Percentiles rank a stretch among this genome's conserved stretches.
Evolutionary conservation across 2,888 invertebrate genomes (phyloP).

Genomic region (Iphiclides podalirius): DNA sequence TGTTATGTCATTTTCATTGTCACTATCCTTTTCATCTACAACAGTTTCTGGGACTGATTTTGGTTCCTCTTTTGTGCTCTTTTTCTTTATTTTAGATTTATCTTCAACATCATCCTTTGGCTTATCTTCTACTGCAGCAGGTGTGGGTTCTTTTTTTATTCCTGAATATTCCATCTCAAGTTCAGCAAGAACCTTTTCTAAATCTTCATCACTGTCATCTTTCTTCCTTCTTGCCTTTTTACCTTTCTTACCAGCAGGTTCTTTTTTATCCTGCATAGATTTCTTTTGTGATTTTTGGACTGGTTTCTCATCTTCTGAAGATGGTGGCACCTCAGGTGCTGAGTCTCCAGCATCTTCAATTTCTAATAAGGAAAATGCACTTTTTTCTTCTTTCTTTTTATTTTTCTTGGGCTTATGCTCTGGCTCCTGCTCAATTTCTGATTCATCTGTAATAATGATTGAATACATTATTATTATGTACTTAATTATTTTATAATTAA

Average conservation of each 20-base stretch:
- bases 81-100: slow-evolving; percentile 62
- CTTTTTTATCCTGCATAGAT: slow-evolving; percentile 61
- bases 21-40: slow-evolving; percentile 65
- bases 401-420: slow-evolving; percentile 68
- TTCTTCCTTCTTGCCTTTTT: slow-evolving; percentile 87
- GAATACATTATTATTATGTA: too few relatives aligned
- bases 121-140: slow-evolving; percentile 60
- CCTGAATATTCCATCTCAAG: slow-evolving; percentile 90
- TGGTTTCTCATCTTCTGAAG: slow-evolving; percentile 70
- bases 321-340: slow-evolving; percentile 59
- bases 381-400: slow-evolving; percentile 74
- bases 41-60: slow-evolving; percentile 48
- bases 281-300: slow-evolving; percentile 59
- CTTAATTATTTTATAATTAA: too few relatives aligned
- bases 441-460: slow-evolving; percentile 46
- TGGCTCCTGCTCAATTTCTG: slow-evolving; percentile 66
- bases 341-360: slow-evolving; percentile 82
- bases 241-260: slow-evolving; percentile 82
- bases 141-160: slow-evolving; percentile 71
- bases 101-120: slow-evolving; percentile 58
- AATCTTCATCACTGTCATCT: slow-evolving; percentile 88
- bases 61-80: slow-evolving; percentile 56
- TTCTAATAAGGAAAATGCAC: slow-evolving; percentile 84
- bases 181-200: slow-evolving; percentile 91
- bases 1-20: slow-evolving; percentile 80